Conservation (phyloP, 2,888 invertebrate genomes). For the Tetragonisca angustula region DNA sequence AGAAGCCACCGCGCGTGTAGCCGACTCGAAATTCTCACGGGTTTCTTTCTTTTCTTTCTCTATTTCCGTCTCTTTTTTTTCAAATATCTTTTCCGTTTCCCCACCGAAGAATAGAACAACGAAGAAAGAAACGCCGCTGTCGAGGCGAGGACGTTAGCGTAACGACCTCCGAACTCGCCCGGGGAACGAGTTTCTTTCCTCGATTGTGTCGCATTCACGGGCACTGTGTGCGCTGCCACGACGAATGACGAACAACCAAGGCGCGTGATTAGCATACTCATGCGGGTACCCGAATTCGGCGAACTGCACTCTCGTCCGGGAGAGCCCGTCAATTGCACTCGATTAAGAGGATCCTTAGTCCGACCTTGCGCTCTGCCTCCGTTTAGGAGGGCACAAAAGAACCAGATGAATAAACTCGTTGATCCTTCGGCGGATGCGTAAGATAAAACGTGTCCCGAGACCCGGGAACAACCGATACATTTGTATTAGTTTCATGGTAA, state of each 20-base stretch:
- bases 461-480: neutral
- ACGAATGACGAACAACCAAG: slow-evolving; percentile 65
- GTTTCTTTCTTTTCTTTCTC: slow-evolving; percentile 41
- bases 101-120: slow-evolving; percentile 10
- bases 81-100: slow-evolving; percentile 9
- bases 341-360: slow-evolving; percentile 53
- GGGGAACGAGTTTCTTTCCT: slow-evolving; percentile 62
- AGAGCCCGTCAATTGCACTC: slow-evolving; percentile 70
- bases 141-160: slow-evolving; percentile 44
- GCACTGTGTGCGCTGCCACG: slow-evolving; percentile 15
- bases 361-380: slow-evolving; percentile 56
- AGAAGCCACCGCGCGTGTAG: no score
- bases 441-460: slow-evolving; percentile 10
- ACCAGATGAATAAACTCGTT: slow-evolving; percentile 39
- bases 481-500: neutral
- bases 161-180: slow-evolving; percentile 60
- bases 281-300: slow-evolving; percentile 69
- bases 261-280: slow-evolving; percentile 69
- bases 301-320: slow-evolving; percentile 70
- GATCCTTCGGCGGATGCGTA: slow-evolving; percentile 27
- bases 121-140: slow-evolving; percentile 42
- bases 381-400: slow-evolving; percentile 49
- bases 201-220: slow-evolving; percentile 46
- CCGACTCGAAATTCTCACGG: slow-evolving; percentile 17
- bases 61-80: neutral